A percentile compares a stretch with the other conserved stretches of the same genome.
phyloP scores from a whole-genome alignment of 2,888 invertebrate species.

The Nemurella pictetii region DNA sequence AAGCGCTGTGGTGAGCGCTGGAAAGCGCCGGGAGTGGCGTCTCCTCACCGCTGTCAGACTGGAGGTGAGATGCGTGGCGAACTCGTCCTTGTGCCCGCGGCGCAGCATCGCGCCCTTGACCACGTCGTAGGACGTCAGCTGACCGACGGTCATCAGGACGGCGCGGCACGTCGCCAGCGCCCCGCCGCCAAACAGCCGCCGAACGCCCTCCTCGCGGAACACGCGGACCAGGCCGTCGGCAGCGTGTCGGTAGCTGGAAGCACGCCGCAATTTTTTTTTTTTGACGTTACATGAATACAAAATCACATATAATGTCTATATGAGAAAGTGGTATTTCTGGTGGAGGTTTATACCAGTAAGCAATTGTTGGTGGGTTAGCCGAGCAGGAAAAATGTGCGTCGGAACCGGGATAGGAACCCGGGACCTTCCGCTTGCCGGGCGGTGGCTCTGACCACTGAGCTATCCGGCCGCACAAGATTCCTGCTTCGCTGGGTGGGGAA shows the following conservation, averaged over 20 bases:
- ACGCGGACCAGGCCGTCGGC: slow-evolving; percentile 87
- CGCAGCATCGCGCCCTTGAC: slow-evolving; percentile 72
- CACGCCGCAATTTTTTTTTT: too few relatives aligned
- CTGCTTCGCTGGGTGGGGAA: too few relatives aligned
- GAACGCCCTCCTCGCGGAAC: slow-evolving; percentile 76
- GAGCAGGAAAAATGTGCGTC: too few relatives aligned
- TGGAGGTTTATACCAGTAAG: too few relatives aligned
- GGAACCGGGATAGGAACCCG: too few relatives aligned
- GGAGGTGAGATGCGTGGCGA: slow-evolving; percentile 83
- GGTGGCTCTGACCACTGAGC: too few relatives aligned
- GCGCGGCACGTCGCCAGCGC: slow-evolving; percentile 89
- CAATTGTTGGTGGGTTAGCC: too few relatives aligned
- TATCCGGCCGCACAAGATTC: too few relatives aligned
- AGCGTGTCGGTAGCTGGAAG: slow-evolving; percentile 89
- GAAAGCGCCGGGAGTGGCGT: too few relatives aligned
- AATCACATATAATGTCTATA: background rate
- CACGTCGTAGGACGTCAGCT: slow-evolving; percentile 96
- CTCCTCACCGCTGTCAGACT: slow-evolving; percentile 85
- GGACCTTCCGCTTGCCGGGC: too few relatives aligned
- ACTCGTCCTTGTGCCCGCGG: slow-evolving; percentile 79
- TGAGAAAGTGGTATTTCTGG: background rate
- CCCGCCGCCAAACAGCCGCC: slow-evolving; percentile 84
- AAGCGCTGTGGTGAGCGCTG: too few relatives aligned
- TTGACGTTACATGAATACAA: background rate
- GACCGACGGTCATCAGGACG: slow-evolving; percentile 94